Base-by-base conservation (phyloP, 1,140 invertebrate species). In the Sogatella furcifera region DNA sequence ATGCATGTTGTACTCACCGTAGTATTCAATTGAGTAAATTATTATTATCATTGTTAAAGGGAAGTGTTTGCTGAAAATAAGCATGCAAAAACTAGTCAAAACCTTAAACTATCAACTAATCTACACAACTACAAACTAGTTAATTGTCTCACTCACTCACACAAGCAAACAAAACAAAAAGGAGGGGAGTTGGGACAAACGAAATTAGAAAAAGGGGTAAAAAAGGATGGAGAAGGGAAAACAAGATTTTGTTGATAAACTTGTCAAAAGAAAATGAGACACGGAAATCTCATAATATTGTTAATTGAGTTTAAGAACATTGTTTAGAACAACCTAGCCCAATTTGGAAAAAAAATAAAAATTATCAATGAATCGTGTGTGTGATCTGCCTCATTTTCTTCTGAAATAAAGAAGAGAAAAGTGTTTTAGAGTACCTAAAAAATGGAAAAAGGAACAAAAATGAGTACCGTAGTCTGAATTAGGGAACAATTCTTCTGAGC, bases 401-500 rank as follows among this genome's bases (percentile, higher is more conserved):
- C 43, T 57, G 21, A 42, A 42, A 49, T 49, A 49, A 49, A 49
- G 9, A 49, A 8, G 15, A 19, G 21, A 49, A 49, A 22, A 49
- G 41, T 10, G 28, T 34, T 54, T 21, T 22, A 59, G 52, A 59
- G 17, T 55, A 22, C 64, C 71, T 69, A 64, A 55, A 42, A 56
- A 59, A 60, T n/a, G n/a, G n/a, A n/a, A 43, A 49, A 49, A 31
- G 24, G 43, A 22, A 46, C n/a, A 55, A 28, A 54, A 15, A 38
- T 38, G 55, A 44, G 73, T 85, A 87, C 85, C 81, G 68, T 78
- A 73, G 71, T 74, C 22, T 15, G 34, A 5, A 38, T 59, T 74
- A 63, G 80, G 80, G 72, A 84, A 81, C 70, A 88, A 83, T 71
- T 84, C 78, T 66, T 75, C 78, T 67, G 76, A 74, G 72, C 85